Base-by-base conservation (phyloP, 1,140 invertebrate genomes). In the Meloidogyne exigua region DNA sequence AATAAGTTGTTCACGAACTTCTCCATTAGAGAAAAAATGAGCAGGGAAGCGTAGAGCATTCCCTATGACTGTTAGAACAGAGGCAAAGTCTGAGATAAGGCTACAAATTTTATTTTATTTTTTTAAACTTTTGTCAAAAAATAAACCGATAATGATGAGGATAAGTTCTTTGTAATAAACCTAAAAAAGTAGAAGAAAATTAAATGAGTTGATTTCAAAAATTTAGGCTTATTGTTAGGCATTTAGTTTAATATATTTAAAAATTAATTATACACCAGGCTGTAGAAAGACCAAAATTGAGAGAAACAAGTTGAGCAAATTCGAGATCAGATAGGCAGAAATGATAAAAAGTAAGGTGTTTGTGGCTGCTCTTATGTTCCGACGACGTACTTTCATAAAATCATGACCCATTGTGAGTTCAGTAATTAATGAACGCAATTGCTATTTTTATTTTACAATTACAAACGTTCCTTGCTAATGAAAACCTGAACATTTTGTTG, bases 11-110 rank as follows among this genome's bases (percentile, higher is more conserved):
- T 78, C 68, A 62, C 84, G 81, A 42, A 86, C 82, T 64, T 86
- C 84, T 11, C 73, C 78, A 66, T 87, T 85, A 44, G 79, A 79
- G 63, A 80, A 75, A 36, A 86, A 72, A 75, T 86, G 85, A 23
- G 83, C 83, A 10, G 84, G 84, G 65, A 75, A 84, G 26, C 84
- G 78, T 13, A 86, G 80, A n/a, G 84, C 84, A 68, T 86, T 86
- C 13, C 84, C 84, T 13, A 86, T 57, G 12, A 87, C 85, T 18
- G 84, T 85, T 3, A 86, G 71, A 32, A 86, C 28, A 23, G 77
- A 77, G 13, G 85, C 79, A 57, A 76, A 63, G 44, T 86, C 84
- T 9, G 83, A 78, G 4, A 75, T 69, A 7, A 86, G 44, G 23
- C 85, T 73, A 25, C 3, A 36, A 69, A 36, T 10, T 7, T 32